Conservation (phyloP, 1,140 invertebrate species). For the Drosophila takahashii region DNA sequence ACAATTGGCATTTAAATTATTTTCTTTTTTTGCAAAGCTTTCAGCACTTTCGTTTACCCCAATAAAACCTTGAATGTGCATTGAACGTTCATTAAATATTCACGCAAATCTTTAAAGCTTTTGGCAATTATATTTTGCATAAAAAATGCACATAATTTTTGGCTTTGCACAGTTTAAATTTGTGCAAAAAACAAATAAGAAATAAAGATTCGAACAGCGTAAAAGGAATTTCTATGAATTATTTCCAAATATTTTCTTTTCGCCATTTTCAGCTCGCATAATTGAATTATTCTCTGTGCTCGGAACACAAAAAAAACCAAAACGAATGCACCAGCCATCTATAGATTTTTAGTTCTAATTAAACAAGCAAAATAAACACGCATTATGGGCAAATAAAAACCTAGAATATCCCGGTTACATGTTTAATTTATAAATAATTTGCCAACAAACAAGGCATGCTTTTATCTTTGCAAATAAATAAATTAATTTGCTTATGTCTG, state of each 20-base stretch:
- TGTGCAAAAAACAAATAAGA: conserved; percentile 1
- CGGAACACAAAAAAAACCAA: not conserved
- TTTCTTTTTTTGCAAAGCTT: conserved; percentile 6
- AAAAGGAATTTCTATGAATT: conserved; percentile 38
- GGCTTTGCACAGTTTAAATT: conserved; percentile 25
- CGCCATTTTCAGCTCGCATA: conserved; percentile 31
- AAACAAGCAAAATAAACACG: conserved; percentile 35
- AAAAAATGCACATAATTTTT: conserved; percentile 25
- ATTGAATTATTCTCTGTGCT: conserved; percentile 34
- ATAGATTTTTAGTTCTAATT: conserved; percentile 37
- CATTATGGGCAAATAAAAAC: conserved; percentile 30
- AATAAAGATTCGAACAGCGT: not conserved
- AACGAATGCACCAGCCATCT: not conserved
- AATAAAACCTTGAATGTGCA: conserved; percentile 1
- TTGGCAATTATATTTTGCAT: conserved; percentile 29
- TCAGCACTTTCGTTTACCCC: not conserved
- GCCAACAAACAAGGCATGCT: conserved; percentile 17
- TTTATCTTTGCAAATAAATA: conserved; percentile 63
- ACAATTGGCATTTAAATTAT: conserved; percentile 20
- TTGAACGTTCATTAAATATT: conserved; percentile 27
- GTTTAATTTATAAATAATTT: conserved; percentile 39
- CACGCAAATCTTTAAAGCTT: conserved; percentile 36
- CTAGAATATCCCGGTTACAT: conserved; percentile 6
- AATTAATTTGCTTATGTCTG: conserved; percentile 74
- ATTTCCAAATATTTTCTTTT: conserved; percentile 35